Evolutionary conservation across 2,113 vertebrate genomes (phyloP).

Genomic region (Cavia aperea): DNA sequence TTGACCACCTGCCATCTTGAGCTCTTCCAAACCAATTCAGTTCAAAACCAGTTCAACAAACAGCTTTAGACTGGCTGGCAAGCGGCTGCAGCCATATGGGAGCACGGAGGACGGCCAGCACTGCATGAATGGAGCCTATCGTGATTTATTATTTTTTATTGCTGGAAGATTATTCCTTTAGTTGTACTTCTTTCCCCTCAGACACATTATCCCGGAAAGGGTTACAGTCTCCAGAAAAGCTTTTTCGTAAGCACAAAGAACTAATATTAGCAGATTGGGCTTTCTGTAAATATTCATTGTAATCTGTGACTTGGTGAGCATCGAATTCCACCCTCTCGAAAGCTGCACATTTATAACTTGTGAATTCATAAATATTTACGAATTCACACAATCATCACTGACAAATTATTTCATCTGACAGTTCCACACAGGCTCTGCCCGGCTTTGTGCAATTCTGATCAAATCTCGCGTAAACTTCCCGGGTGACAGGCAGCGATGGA

Average conservation of each 20-base stretch:
- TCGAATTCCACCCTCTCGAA: conserved; percentile 51
- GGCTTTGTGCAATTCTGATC: conserved; percentile 63
- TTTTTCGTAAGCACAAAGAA: conserved; percentile 61
- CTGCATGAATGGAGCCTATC: fast-evolving
- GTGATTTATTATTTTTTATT: neutral
- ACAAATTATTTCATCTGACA: conserved; percentile 73
- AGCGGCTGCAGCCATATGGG: neutral
- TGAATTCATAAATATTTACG: conserved; percentile 76
- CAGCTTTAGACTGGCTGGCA: neutral
- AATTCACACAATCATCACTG: conserved; percentile 74
- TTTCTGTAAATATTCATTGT: conserved; percentile 73
- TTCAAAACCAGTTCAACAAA: neutral
- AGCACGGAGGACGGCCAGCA: neutral
- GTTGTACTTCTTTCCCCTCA: neutral
- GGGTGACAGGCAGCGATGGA: conserved; percentile 41
- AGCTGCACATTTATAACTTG: conserved; percentile 71
- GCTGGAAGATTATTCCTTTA: neutral
- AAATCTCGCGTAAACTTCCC: conserved; percentile 57
- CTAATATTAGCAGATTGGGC: conserved; percentile 71
- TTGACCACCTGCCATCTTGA: conserved; percentile 23
- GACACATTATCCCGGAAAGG: conserved; percentile 34
- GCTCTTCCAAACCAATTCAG: neutral
- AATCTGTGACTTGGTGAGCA: conserved; percentile 67
- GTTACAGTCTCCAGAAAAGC: conserved; percentile 49
- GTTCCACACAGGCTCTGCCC: conserved; percentile 62